Conservation (phyloP, 2,888 invertebrate genomes). For the Trachelus stipa region DNA sequence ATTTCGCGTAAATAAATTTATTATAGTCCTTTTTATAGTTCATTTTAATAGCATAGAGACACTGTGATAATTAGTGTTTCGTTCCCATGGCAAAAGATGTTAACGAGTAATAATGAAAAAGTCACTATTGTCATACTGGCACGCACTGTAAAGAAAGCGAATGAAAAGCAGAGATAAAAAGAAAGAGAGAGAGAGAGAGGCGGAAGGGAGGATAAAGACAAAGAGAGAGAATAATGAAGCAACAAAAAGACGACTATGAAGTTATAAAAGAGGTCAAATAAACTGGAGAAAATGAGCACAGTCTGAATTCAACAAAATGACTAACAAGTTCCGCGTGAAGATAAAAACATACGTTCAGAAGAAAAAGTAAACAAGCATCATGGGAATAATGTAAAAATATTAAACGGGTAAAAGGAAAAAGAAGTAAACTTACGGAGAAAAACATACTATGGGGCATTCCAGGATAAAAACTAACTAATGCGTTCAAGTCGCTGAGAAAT, state of each 20-base stretch:
- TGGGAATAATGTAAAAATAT: not conserved
- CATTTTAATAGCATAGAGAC: not conserved
- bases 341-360: not conserved
- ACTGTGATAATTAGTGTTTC: not conserved
- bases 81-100: too few relatives aligned
- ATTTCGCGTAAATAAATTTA: not conserved
- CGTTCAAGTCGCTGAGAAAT: not conserved
- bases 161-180: not conserved
- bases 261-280: too few relatives aligned
- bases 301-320: too few relatives aligned
- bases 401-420: not conserved
- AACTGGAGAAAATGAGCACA: too few relatives aligned
- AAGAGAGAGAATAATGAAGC: not conserved
- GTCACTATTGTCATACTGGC: not conserved
- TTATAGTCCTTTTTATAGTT: not conserved
- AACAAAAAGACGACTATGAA: too few relatives aligned
- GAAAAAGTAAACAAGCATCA: not conserved
- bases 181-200: too few relatives aligned
- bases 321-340: not conserved
- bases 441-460: not conserved
- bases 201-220: too few relatives aligned
- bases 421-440: not conserved
- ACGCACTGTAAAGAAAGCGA: not conserved
- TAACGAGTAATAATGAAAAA: too few relatives aligned
- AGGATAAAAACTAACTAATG: not conserved